A percentile compares a stretch with the other conserved stretches of the same genome.
These are phyloP conservation scores for Plectrocnemia conspersa DNA, from an alignment of 1,140 invertebrate species.

Conservation along the genomic window DNA sequence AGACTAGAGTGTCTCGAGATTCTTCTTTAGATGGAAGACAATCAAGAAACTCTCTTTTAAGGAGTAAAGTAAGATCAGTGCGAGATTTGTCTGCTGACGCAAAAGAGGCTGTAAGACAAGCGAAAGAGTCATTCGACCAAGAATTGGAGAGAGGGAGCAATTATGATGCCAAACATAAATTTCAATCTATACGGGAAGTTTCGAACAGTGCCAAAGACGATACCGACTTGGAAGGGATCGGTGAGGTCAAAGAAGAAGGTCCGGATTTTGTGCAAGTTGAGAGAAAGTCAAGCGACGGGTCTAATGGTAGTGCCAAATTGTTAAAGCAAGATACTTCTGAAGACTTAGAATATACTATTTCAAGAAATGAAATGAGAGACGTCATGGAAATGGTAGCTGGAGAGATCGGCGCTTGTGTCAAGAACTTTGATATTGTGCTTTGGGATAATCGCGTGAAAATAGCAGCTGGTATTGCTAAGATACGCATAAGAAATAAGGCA, in stretches of 20 bases:
- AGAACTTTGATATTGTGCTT: slow-evolving; percentile 55
- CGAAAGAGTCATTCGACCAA: slow-evolving; percentile 13
- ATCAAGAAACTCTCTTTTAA: slow-evolving; percentile 13
- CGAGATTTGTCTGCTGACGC: slow-evolving; percentile 27
- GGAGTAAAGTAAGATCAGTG: slow-evolving; percentile 21
- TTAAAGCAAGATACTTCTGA: not conserved
- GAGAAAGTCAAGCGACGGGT: not conserved
- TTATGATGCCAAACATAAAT: slow-evolving; percentile 6
- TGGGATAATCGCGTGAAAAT: slow-evolving; percentile 60
- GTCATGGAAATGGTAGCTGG: slow-evolving; percentile 28
- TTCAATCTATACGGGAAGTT: not conserved
- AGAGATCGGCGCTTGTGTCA: slow-evolving; percentile 27
- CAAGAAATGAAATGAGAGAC: slow-evolving; percentile 26
- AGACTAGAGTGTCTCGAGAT: slow-evolving; percentile 19
- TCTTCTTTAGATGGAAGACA: slow-evolving; percentile 22
- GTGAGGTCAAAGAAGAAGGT: slow-evolving; percentile 13
- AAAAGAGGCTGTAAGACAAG: slow-evolving; percentile 24
- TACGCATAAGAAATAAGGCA: slow-evolving; percentile 66
- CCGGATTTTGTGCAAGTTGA: not conserved
- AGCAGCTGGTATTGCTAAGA: slow-evolving; percentile 64
- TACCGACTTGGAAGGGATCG: slow-evolving; percentile 6
- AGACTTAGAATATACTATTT: slow-evolving; percentile 18
- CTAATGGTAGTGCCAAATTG: slow-evolving; percentile 2
- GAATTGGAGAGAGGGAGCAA: not conserved
- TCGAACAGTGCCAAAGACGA: slow-evolving; percentile 8